A percentile compares a stretch with the other conserved stretches of the same genome.
phyloP scores from a whole-genome alignment of 2,113 vertebrate genomes.

The Stomatorhinus ivindoensis region DNA sequence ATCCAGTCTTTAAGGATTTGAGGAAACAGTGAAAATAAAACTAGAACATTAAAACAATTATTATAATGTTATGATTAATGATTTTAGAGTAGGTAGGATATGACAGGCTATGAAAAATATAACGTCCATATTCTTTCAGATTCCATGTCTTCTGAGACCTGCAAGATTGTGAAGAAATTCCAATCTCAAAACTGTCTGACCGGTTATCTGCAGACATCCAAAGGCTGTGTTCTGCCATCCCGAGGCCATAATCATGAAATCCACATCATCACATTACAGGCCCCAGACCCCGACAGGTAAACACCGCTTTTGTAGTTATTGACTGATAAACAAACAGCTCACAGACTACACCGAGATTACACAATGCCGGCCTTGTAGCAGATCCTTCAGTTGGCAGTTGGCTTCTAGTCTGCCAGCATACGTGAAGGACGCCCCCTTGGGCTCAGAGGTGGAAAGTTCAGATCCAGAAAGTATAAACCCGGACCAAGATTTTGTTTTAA shows the following conservation, averaged over 20 bases:
- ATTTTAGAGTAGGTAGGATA: background rate
- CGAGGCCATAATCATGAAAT: constrained; percentile 67
- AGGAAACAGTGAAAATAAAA: background rate
- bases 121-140: constrained; percentile 53
- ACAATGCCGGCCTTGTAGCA: background rate
- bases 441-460: background rate
- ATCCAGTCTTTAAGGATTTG: background rate
- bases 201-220: constrained; percentile 74
- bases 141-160: constrained; percentile 72
- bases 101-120: background rate
- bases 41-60: background rate
- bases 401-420: background rate
- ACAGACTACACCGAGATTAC: background rate
- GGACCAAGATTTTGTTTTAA: background rate
- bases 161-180: constrained; percentile 86
- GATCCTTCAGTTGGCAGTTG: background rate
- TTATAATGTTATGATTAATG: background rate
- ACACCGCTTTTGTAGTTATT: background rate
- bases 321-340: background rate
- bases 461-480: background rate
- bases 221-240: constrained; percentile 72
- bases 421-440: background rate
- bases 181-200: constrained; percentile 92
- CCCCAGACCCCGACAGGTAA: constrained; percentile 91
- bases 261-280: constrained; percentile 84